A percentile compares a stretch with the other conserved stretches of the same genome.
Conservation (phyloP, 2,113 vertebrate species). For the Raphicerus campestris region DNA sequence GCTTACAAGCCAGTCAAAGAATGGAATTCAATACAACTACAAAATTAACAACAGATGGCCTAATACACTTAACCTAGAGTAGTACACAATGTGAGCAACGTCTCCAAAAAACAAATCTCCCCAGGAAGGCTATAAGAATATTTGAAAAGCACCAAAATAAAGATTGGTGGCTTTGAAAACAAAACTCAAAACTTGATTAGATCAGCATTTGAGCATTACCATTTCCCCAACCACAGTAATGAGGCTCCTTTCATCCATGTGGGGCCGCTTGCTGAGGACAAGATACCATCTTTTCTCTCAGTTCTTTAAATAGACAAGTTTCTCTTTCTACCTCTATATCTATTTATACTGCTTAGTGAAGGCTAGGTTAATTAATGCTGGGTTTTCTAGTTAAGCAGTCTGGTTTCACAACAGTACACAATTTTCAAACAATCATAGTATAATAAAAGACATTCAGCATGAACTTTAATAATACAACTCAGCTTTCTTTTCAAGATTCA, state of each 20-base stretch:
- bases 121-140: constrained; percentile 25
- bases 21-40: constrained; percentile 72
- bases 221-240: background rate
- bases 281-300: background rate
- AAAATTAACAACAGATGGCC: constrained; percentile 78
- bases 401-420: constrained; percentile 8
- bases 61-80: constrained; percentile 63
- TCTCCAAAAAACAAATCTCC: constrained; percentile 55
- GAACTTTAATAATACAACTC: background rate
- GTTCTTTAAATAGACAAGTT: background rate
- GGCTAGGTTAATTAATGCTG: background rate
- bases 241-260: background rate
- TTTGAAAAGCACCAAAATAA: constrained; percentile 25
- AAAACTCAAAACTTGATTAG: constrained; percentile 6
- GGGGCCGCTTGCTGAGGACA: background rate
- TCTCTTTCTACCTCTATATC: background rate
- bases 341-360: background rate
- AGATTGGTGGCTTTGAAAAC: background rate
- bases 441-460: background rate
- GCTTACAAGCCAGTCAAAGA: constrained; percentile 69
- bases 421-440: constrained; percentile 9
- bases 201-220: background rate
- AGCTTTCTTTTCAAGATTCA: background rate
- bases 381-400: background rate
- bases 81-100: constrained; percentile 68